Base-by-base conservation (phyloP, 2,888 invertebrate species). In the Heliconius ismenius region DNA sequence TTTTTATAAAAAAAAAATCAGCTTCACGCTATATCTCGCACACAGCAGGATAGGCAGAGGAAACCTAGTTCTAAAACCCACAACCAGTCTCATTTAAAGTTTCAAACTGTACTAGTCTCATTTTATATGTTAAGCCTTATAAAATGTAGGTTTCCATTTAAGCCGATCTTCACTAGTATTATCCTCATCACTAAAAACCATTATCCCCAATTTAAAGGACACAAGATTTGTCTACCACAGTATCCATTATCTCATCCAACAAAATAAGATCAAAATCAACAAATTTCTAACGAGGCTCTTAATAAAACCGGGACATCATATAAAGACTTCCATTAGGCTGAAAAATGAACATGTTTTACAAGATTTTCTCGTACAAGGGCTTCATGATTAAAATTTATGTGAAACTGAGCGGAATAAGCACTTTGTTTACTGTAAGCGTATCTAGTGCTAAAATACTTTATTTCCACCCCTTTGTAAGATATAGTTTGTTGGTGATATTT, bases 261-360 rank as follows among this genome's bases (percentile, higher is more conserved):
- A 24, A 39, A 39, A 65, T 39, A 67, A 36, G 54, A 58, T 70
- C 24, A 70, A 2, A 70, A 58, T 58, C 32, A 58, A 58, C 32
- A 39, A 26, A 75, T 68, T n/a, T 58, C 39, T 43, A 72, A 72
- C 36, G n/a, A 65, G 65, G 21, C 21, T 28, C n/a, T n/a, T 74
- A 76, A 74, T 79, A 78, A 74, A 78, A 63, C 75, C 43, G 32
- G n/a, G 64, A 65, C 62, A 63, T 74, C 79, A 78, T 76, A 76
- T 78, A 77, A 75, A 75, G 77, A 69, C 28, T 64, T 43, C 65
- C 75, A 78, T 78, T 78, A 77, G 76, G 58, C 67, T 79, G 78
- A 79, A 79, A 78, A 78, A 79, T 79, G 79, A 77, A 78, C 73
- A 78, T 78, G 76, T 79, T 79, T 75, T 39, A 78, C 74, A 65